These are phyloP conservation scores for Pollenia labialis DNA, from an alignment of 2,888 invertebrate genomes.

Conservation along the genomic window DNA sequence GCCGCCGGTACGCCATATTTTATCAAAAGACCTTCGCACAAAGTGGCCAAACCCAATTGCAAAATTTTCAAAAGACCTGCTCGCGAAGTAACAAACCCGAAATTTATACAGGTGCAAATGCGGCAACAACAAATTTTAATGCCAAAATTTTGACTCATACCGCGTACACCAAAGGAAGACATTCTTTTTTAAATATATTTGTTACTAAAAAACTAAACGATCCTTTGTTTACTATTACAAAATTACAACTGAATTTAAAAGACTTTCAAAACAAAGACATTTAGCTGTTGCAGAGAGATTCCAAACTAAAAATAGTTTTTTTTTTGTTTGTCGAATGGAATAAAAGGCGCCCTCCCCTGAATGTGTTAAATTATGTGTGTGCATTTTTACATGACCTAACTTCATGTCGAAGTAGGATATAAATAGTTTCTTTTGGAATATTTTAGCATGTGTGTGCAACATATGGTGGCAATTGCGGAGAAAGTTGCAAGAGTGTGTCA, in stretches of 20 bases:
- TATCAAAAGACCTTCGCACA: slow-evolving; percentile 92
- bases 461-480: background rate
- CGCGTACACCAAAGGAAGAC: slow-evolving; percentile 81
- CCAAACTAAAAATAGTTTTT: slow-evolving; percentile 58
- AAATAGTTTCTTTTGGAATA: slow-evolving; percentile 12
- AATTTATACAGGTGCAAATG: slow-evolving; percentile 91
- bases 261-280: slow-evolving; percentile 56
- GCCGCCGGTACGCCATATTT: slow-evolving; percentile 91
- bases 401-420: slow-evolving; percentile 8
- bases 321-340: background rate
- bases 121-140: slow-evolving; percentile 90
- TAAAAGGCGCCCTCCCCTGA: slow-evolving; percentile 54
- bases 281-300: slow-evolving; percentile 18
- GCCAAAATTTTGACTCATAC: slow-evolving; percentile 84
- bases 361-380: slow-evolving; percentile 10
- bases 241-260: slow-evolving; percentile 63
- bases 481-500: background rate
- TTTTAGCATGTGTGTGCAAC: background rate
- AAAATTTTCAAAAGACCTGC: slow-evolving; percentile 90
- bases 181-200: slow-evolving; percentile 66
- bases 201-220: slow-evolving; percentile 9
- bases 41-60: slow-evolving; percentile 91
- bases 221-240: slow-evolving; percentile 50
- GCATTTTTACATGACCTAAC: slow-evolving; percentile 48
- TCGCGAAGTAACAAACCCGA: slow-evolving; percentile 89